Percentiles rank a stretch among this genome's conserved stretches.
Evolutionary conservation across 2,888 invertebrate genomes (phyloP).

Genomic region (Cephus pygmeus): DNA sequence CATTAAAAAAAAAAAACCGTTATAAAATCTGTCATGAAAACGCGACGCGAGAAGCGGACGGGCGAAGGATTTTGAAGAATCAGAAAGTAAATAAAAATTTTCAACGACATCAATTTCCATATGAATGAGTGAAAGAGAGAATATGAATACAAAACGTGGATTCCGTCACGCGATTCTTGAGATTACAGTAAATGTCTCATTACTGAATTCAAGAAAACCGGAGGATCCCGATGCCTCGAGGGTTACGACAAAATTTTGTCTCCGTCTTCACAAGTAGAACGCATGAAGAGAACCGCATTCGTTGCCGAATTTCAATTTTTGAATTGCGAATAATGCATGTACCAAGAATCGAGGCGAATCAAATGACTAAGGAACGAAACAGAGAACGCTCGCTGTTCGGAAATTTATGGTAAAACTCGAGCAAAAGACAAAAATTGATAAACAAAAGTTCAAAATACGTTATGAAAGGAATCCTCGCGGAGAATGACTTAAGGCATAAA

Average conservation of each 20-base stretch:
- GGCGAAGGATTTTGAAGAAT: neutral
- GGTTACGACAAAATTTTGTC: conserved; percentile 5
- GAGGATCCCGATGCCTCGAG: conserved; percentile 39
- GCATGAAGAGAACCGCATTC: conserved; percentile 23
- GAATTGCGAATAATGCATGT: neutral
- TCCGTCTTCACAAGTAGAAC: conserved; percentile 22
- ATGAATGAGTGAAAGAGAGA: neutral
- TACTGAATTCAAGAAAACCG: conserved; percentile 57
- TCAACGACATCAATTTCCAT: neutral
- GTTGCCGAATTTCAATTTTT: neutral
- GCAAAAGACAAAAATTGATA: conserved; percentile 11
- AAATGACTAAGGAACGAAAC: neutral
- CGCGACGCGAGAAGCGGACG: neutral
- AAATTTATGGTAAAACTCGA: neutral
- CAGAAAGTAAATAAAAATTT: neutral
- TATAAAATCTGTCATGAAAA: neutral
- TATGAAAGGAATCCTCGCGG: neutral
- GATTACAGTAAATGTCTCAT: conserved; percentile 55
- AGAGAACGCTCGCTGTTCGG: neutral
- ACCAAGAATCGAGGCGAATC: neutral
- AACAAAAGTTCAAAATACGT: conserved; percentile 3
- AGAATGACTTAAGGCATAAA: conserved; percentile 52
- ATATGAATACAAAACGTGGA: conserved; percentile 3
- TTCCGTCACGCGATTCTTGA: conserved; percentile 55
- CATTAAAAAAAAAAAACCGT: neutral